Base-by-base conservation (phyloP, 1,140 invertebrate species). In the Drosophila ohnishii region DNA sequence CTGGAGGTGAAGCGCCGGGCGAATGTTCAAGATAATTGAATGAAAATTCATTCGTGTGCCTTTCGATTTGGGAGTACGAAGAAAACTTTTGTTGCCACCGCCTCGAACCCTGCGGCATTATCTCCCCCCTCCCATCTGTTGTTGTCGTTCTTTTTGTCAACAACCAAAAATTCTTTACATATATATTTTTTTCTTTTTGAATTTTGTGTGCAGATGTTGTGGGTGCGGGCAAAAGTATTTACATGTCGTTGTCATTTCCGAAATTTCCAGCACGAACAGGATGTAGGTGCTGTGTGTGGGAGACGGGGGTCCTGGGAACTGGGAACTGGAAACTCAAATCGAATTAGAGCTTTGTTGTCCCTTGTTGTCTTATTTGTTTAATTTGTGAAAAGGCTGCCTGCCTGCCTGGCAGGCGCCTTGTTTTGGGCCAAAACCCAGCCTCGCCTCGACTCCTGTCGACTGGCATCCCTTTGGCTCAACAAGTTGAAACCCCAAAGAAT, bases 11-110 rank as follows among this genome's bases (percentile, higher is more conserved):
- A 66, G 53, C 47, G 44, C 48, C 40, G 45, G 50, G 62, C 78
- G 67, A 86, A 86, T 85, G 82, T 85, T 86, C 79, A 77, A 78
- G 83, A 87, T 87, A 87, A 87, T 87, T 87, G 83, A 87, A 87
- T 87, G 83, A 87, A 88, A 87, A 88, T 87, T 87, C 83, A 87
- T 87, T 87, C 83, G 84, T 87, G 84, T 87, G 84, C 79, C 71
- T 86, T 86, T 86, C 83, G 83, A 86, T 86, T 86, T 87, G 59
- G 64, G 64, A 69, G 64, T 40, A 32, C 35, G 47, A 37, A 45
- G 65, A 66, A 61, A 81, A 61, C 39, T 75, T 76, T 78, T 50
- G 40, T 39, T 53, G 57, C 39, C 28, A 19, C 19, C 50, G 16
- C 32, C 50, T 22, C 30, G 10, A 14, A 22, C 11, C 50, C 50